Conservation (phyloP, 1,140 invertebrate species). For the Drosophila ambigua region DNA sequence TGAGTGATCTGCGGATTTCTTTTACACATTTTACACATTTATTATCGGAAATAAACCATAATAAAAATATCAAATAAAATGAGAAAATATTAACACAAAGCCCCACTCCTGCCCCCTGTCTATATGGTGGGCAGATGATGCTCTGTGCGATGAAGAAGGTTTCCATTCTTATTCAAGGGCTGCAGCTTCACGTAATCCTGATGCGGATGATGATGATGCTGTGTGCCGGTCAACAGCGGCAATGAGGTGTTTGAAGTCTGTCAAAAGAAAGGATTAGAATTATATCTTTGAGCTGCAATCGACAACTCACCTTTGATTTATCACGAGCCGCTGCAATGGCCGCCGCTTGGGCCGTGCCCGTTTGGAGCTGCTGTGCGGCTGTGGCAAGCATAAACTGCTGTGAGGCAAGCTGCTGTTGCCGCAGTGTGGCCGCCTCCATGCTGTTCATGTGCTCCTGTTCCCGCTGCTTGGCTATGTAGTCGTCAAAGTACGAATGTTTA, state of each 20-base stretch:
- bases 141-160: slow-evolving; percentile 76
- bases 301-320: slow-evolving; percentile 77
- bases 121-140: slow-evolving; percentile 82
- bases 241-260: slow-evolving; percentile 83
- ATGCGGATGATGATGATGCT: slow-evolving; percentile 76
- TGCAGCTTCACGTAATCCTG: slow-evolving; percentile 77
- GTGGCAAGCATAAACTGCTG: slow-evolving; percentile 76
- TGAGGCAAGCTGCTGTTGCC: slow-evolving; percentile 71
- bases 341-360: slow-evolving; percentile 67
- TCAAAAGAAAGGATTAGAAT: background rate
- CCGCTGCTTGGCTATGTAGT: slow-evolving; percentile 81
- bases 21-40: slow-evolving; percentile 62
- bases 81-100: slow-evolving; percentile 24
- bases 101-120: background rate
- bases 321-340: slow-evolving; percentile 70
- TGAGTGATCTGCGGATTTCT: slow-evolving; percentile 27
- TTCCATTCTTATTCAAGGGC: slow-evolving; percentile 77
- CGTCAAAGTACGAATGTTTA: slow-evolving; percentile 87
- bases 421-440: slow-evolving; percentile 68
- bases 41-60: slow-evolving; percentile 56
- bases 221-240: slow-evolving; percentile 77
- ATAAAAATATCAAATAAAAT: slow-evolving; percentile 41
- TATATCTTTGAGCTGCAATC: background rate
- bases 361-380: slow-evolving; percentile 70
- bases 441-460: slow-evolving; percentile 74